Conservation (phyloP, 2,888 invertebrate genomes). For the Drosophila fulvimacula region DNA sequence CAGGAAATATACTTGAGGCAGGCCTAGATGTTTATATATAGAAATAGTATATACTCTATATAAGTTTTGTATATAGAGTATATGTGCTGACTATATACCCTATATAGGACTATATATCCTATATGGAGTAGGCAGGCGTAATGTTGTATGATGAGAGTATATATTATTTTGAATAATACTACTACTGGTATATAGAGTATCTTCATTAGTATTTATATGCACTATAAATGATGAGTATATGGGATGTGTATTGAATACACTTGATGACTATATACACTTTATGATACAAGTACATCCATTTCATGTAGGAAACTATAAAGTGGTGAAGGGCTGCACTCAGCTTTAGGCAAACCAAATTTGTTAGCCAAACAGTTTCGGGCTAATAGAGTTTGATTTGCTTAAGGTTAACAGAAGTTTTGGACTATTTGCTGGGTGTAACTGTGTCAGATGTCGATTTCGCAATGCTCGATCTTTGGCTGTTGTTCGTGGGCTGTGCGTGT, state of each 20-base stretch:
- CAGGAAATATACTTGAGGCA: background rate
- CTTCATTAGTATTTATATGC: no score
- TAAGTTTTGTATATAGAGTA: background rate
- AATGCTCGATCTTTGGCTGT: background rate
- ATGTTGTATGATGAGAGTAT: no score
- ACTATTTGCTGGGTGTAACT: conserved; percentile 21
- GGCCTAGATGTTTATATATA: background rate
- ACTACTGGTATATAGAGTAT: no score
- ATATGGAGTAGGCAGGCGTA: no score
- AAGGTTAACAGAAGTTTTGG: conserved; percentile 4
- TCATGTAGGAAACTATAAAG: no score
- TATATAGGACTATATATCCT: no score
- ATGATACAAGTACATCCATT: background rate
- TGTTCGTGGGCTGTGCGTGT: conserved; percentile 5
- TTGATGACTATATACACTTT: background rate
- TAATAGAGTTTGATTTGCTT: background rate
- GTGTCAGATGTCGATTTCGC: conserved; percentile 8
- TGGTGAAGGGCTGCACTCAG: background rate
- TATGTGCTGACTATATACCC: background rate
- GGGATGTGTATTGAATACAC: no score
- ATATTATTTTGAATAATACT: no score
- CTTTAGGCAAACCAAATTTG: background rate
- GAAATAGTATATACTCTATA: background rate
- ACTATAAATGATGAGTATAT: no score
- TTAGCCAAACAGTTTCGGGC: background rate